Conservation (phyloP, 2,797 vertebrate genomes). For the Balearica regulorum region DNA sequence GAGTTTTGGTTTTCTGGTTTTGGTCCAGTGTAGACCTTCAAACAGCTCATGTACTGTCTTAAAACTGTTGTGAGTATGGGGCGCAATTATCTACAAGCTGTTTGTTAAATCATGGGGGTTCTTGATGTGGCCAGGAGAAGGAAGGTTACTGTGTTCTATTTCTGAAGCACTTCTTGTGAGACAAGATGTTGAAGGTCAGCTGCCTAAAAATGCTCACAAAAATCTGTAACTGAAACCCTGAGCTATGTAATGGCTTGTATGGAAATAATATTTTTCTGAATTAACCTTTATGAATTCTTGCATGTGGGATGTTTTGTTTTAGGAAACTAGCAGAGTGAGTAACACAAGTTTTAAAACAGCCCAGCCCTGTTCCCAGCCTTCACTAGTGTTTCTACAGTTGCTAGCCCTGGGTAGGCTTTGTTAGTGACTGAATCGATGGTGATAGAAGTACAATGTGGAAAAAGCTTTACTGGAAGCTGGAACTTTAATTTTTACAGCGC, state of each 20-base stretch:
- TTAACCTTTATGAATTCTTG: constrained; percentile 26
- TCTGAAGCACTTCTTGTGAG: not conserved
- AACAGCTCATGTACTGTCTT: not conserved
- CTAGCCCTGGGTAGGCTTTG: not conserved
- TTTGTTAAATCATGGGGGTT: not conserved
- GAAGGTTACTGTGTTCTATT: not conserved
- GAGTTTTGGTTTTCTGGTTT: not conserved
- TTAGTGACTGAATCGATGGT: not conserved
- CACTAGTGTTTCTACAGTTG: not conserved
- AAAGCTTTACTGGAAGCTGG: not conserved
- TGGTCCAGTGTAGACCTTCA: not conserved
- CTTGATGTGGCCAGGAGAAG: not conserved
- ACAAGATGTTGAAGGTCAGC: not conserved
- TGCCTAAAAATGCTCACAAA: not conserved
- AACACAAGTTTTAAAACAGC: constrained; percentile 19
- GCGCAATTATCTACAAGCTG: not conserved
- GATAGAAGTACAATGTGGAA: not conserved
- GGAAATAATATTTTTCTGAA: constrained; percentile 39
- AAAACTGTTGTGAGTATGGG: not conserved
- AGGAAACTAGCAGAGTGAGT: constrained; percentile 27
- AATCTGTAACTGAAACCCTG: not conserved
- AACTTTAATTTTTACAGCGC: not conserved
- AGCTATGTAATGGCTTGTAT: not conserved
- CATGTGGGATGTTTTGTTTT: constrained; percentile 29
- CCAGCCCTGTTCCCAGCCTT: constrained; percentile 22